These are phyloP conservation scores for Drosophila ananassae DNA, from an alignment of 1,140 invertebrate genomes.

Conservation along the genomic window DNA sequence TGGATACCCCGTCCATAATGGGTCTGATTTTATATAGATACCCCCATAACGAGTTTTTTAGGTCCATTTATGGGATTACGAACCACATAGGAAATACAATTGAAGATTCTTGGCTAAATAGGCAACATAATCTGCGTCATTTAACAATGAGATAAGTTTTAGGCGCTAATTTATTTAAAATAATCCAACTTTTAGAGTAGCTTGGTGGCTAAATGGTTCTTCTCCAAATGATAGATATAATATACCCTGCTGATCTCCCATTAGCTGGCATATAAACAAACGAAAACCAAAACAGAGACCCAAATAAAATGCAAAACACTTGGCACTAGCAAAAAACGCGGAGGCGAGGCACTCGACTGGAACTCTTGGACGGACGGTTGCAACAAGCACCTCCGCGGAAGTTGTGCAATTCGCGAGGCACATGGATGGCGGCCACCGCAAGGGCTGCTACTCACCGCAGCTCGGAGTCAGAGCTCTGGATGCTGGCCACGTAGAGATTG, in stretches of 20 bases:
- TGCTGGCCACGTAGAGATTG: slow-evolving; percentile 80
- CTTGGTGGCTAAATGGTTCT: no score
- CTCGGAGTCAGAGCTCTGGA: slow-evolving; percentile 59
- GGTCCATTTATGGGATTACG: background rate
- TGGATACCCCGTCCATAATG: background rate
- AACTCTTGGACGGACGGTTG: slow-evolving; percentile 61
- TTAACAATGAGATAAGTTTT: background rate
- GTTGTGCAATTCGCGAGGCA: slow-evolving; percentile 54
- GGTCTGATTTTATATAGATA: background rate
- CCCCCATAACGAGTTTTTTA: no score
- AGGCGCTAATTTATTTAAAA: no score
- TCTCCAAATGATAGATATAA: no score
- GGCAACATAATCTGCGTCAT: background rate
- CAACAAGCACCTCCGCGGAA: slow-evolving; percentile 55
- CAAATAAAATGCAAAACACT: slow-evolving; percentile 69
- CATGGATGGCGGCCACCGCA: slow-evolving; percentile 21
- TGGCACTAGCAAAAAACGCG: slow-evolving; percentile 45
- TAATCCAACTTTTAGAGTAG: no score
- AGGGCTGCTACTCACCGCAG: slow-evolving; percentile 58
- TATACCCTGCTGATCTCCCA: background rate
- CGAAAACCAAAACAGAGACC: slow-evolving; percentile 26
- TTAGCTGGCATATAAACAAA: background rate
- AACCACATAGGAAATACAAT: no score
- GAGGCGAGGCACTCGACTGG: slow-evolving; percentile 57
- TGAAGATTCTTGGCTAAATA: no score